These are phyloP conservation scores for Craniophora ligustri DNA, from an alignment of 2,888 invertebrate genomes.

Conservation along the genomic window DNA sequence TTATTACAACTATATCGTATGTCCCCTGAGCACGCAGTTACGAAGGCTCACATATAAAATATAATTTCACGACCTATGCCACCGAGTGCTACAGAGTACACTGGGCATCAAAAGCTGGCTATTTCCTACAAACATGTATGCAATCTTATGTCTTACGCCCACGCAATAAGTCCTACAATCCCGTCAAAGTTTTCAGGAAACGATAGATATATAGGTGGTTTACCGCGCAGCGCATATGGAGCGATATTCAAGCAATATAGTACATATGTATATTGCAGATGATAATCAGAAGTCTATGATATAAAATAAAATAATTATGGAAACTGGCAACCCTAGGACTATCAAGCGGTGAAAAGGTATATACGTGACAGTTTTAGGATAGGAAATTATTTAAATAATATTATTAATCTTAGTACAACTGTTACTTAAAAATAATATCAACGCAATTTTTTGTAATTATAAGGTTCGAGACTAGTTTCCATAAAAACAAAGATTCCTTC, in stretches of 20 bases:
- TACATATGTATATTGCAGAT: constrained; percentile 20
- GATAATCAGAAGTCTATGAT: constrained; percentile 38
- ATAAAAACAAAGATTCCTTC: too few species aligned
- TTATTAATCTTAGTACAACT: too few species aligned
- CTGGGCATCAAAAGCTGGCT: constrained; percentile 42
- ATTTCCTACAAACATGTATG: constrained; percentile 1
- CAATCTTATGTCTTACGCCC: constrained; percentile 36
- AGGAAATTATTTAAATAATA: neutral
- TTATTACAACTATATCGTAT: constrained; percentile 38
- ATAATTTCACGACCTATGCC: constrained; percentile 50
- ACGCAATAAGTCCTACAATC: constrained; percentile 8
- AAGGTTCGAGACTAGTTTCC: too few species aligned
- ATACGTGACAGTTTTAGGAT: neutral
- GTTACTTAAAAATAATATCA: too few species aligned
- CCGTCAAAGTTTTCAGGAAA: constrained; percentile 9
- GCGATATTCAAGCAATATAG: constrained; percentile 42
- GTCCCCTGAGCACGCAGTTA: constrained; percentile 21
- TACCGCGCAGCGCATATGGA: constrained; percentile 50
- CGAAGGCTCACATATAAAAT: constrained; percentile 47
- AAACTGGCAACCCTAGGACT: neutral
- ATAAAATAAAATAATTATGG: constrained; percentile 2
- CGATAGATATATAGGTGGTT: constrained; percentile 35
- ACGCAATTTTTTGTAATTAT: too few species aligned
- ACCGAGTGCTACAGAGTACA: constrained; percentile 45
- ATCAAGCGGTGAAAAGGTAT: neutral